Conservation (phyloP, 2,113 vertebrate genomes). For the Tupaia tana region DNA sequence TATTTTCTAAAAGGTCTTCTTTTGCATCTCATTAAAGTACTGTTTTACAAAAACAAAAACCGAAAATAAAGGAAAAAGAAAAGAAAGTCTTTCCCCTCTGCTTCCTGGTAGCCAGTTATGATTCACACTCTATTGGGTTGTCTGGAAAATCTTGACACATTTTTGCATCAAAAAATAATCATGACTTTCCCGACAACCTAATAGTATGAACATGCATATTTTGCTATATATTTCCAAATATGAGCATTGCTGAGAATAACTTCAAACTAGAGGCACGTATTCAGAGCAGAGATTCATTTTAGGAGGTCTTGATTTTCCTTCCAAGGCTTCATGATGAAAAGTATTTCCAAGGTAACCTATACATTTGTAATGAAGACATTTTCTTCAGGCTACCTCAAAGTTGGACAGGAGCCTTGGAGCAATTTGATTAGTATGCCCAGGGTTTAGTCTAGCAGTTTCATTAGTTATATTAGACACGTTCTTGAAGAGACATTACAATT, state of each 20-base stretch:
- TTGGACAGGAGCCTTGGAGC: constrained; percentile 62
- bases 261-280: constrained; percentile 27
- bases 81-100: background rate
- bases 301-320: background rate
- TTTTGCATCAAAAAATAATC: too few relatives aligned
- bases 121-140: background rate
- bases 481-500: constrained; percentile 62
- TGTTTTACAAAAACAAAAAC: constrained; percentile 1
- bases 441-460: constrained; percentile 29
- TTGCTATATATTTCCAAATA: constrained; percentile 14
- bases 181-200: too few relatives aligned
- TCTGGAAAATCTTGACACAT: too few relatives aligned
- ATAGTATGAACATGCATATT: constrained; percentile 27
- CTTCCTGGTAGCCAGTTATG: constrained; percentile 51
- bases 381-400: constrained; percentile 62
- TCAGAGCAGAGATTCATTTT: constrained; percentile 28
- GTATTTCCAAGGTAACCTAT: constrained; percentile 65
- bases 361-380: constrained; percentile 61
- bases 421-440: background rate
- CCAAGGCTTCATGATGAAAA: constrained; percentile 56
- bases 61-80: background rate
- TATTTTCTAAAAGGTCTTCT: constrained; percentile 28
- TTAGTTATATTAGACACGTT: constrained; percentile 56
- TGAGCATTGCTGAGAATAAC: background rate
- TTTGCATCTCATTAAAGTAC: constrained; percentile 15